These are phyloP conservation scores for Gastrophysa polygoni DNA, from an alignment of 2,888 invertebrate species.

Conservation along the genomic window DNA sequence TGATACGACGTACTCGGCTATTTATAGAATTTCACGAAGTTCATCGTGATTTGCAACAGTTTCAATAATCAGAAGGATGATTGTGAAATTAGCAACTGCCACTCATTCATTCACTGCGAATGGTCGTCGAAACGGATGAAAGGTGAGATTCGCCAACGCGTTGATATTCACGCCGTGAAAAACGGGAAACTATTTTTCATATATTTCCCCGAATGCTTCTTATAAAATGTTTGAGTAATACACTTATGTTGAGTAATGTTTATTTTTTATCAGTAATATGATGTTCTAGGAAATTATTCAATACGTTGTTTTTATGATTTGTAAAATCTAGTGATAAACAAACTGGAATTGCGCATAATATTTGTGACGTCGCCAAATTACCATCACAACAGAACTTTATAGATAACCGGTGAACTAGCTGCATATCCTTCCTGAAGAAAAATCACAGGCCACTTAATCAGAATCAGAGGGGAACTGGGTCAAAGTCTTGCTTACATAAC, in stretches of 20 bases:
- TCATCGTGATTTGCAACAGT: constrained; percentile 21
- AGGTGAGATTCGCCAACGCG: not conserved
- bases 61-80: constrained; percentile 21
- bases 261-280: constrained; percentile 9
- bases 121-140: not conserved
- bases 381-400: constrained; percentile 17
- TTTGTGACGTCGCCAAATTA: constrained; percentile 27
- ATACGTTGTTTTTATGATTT: constrained; percentile 25
- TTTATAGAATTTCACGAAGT: constrained; percentile 27
- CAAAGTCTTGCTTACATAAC: constrained; percentile 46
- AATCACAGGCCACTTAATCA: constrained; percentile 28
- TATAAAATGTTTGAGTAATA: constrained; percentile 11
- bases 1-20: constrained; percentile 23
- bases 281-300: constrained; percentile 26
- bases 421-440: constrained; percentile 31
- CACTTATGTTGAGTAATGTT: too few relatives aligned
- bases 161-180: not conserved
- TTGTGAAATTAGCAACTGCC: not conserved
- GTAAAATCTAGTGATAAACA: constrained; percentile 31
- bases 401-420: constrained; percentile 26
- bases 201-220: constrained; percentile 16
- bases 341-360: constrained; percentile 33
- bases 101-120: not conserved
- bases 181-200: not conserved
- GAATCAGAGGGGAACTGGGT: constrained; percentile 40